These are phyloP conservation scores for Siphlonurus alternatus DNA, from an alignment of 2,888 invertebrate species.

Conservation along the genomic window DNA sequence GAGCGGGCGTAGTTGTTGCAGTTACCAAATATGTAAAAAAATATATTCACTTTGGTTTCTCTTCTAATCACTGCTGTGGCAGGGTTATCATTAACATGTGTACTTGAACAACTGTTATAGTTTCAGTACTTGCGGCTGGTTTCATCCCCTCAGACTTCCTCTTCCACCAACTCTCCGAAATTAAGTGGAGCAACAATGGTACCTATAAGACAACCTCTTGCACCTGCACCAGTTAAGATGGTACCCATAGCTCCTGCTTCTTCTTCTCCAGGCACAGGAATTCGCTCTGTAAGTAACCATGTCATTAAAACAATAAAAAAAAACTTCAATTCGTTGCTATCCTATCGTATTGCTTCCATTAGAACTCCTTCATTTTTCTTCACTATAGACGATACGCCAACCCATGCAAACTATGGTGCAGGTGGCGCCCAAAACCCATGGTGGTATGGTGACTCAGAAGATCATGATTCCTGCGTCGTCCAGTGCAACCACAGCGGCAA, in stretches of 20 bases:
- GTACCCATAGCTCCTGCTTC: constrained; percentile 13
- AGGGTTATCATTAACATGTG: too few relatives aligned
- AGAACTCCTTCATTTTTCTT: not conserved
- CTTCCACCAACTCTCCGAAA: constrained; percentile 13
- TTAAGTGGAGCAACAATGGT: constrained; percentile 9
- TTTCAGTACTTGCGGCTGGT: not conserved
- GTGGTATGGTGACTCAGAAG: constrained; percentile 20
- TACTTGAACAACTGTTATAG: not conserved
- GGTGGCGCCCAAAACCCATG: constrained; percentile 25
- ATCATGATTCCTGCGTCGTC: constrained; percentile 27
- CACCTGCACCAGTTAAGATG: constrained; percentile 12
- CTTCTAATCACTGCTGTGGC: too few relatives aligned
- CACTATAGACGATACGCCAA: not conserved
- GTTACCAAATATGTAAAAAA: too few relatives aligned
- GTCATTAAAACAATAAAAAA: not conserved
- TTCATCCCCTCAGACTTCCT: constrained; percentile 5
- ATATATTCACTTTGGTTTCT: too few relatives aligned
- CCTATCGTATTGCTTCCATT: not conserved
- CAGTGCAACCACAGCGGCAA: constrained; percentile 16
- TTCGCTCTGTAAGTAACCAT: not conserved
- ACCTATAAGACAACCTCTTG: constrained; percentile 6
- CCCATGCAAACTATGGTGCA: too few relatives aligned
- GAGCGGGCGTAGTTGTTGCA: too few relatives aligned
- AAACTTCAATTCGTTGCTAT: not conserved
- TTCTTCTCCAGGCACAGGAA: not conserved